Conservation (phyloP, 2,888 invertebrate species). For the Pandemis corylana region DNA sequence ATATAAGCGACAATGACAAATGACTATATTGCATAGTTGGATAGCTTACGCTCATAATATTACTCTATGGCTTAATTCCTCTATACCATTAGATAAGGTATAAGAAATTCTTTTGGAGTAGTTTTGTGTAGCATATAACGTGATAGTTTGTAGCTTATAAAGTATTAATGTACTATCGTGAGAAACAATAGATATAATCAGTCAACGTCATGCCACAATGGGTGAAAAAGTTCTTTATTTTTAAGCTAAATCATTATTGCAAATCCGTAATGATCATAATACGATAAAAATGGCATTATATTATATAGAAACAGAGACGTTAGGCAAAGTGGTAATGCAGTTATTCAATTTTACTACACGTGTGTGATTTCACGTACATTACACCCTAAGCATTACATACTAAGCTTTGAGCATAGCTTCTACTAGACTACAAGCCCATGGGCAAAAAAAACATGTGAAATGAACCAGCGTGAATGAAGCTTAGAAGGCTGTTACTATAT, state of each 20-base stretch:
- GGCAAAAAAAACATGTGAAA: no score
- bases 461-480: no score
- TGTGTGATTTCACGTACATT: no score
- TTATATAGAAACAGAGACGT: background rate
- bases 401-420: no score
- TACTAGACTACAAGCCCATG: no score
- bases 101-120: slow-evolving; percentile 17
- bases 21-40: no score
- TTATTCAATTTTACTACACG: background rate
- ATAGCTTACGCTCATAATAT: no score
- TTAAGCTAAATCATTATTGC: slow-evolving; percentile 25
- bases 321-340: background rate
- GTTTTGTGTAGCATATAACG: slow-evolving; percentile 16
- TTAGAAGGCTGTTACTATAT: no score
- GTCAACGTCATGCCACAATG: slow-evolving; percentile 57
- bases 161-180: slow-evolving; percentile 45
- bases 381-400: no score
- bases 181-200: slow-evolving; percentile 55
- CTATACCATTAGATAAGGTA: background rate
- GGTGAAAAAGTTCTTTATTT: slow-evolving; percentile 43
- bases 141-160: slow-evolving; percentile 23
- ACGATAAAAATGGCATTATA: slow-evolving; percentile 15
- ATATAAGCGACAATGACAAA: no score
- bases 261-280: slow-evolving; percentile 18
- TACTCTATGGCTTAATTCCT: no score